Conservation (phyloP, 2,113 vertebrate genomes). For the Castor canadensis region DNA sequence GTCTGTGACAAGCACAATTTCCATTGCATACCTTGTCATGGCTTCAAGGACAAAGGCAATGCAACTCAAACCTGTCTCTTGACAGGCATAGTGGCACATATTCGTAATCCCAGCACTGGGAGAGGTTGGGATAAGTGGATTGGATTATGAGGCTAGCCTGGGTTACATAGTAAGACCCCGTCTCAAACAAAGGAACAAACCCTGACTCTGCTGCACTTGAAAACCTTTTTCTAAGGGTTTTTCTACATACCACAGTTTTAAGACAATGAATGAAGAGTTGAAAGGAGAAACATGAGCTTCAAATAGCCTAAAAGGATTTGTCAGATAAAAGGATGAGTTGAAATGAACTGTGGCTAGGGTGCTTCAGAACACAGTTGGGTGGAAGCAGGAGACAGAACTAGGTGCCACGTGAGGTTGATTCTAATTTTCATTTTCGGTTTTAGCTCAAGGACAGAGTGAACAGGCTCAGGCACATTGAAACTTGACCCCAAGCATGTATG, state of each 20-base stretch:
- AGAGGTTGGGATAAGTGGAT: no score
- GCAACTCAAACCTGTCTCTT: not conserved
- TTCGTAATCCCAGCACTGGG: no score
- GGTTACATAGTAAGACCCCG: no score
- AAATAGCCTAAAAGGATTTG: not conserved
- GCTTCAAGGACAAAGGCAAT: not conserved
- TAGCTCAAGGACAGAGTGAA: not conserved
- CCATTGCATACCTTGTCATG: not conserved
- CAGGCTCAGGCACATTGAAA: not conserved
- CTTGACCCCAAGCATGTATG: not conserved
- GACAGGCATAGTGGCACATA: no score
- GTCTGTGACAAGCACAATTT: not conserved
- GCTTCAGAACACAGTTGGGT: not conserved
- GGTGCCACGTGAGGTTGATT: not conserved
- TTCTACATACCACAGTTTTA: not conserved
- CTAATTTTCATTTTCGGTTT: not conserved
- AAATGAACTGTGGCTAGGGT: not conserved
- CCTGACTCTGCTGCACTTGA: not conserved
- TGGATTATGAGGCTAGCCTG: no score
- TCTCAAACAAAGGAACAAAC: no score
- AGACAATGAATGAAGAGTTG: not conserved
- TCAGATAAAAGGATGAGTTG: not conserved
- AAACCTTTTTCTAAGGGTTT: not conserved
- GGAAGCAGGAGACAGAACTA: not conserved
- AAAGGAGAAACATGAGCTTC: not conserved